These are phyloP conservation scores for Lerema accius DNA, from an alignment of 1,140 invertebrate genomes.

Conservation along the genomic window DNA sequence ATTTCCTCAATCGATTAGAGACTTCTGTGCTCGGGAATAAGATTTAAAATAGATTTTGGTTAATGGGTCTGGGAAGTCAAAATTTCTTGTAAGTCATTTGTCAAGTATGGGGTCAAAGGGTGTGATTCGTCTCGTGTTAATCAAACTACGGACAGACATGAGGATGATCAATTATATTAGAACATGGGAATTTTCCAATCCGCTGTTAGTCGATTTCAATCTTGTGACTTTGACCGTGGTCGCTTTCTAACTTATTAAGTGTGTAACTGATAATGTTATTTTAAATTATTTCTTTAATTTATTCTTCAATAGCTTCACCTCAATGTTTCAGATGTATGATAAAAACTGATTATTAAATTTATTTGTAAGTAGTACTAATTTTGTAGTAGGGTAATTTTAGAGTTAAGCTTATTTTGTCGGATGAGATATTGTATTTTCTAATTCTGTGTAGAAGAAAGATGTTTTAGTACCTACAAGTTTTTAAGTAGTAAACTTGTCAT, in stretches of 20 bases:
- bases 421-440: too few relatives aligned
- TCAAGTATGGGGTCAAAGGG: slow-evolving; percentile 58
- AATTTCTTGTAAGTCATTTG: slow-evolving; percentile 54
- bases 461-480: too few relatives aligned
- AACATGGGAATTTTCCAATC: slow-evolving; percentile 33
- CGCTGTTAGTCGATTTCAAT: slow-evolving; percentile 11
- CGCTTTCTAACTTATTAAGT: slow-evolving; percentile 5
- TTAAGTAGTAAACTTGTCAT: too few relatives aligned
- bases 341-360: too few relatives aligned
- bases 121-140: slow-evolving; percentile 59
- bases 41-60: not conserved
- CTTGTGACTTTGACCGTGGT: slow-evolving; percentile 32
- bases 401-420: too few relatives aligned
- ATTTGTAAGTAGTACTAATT: too few relatives aligned
- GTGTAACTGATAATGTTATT: not conserved
- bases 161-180: slow-evolving; percentile 58
- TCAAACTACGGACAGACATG: slow-evolving; percentile 52
- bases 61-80: slow-evolving; percentile 22
- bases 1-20: not conserved
- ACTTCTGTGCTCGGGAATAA: not conserved
- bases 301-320: too few relatives aligned
- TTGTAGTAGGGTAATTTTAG: too few relatives aligned
- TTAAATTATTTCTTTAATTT: too few relatives aligned
- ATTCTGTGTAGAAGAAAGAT: too few relatives aligned
- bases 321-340: too few relatives aligned